These are phyloP conservation scores for Emydoidea blandingii DNA, from an alignment of 2,797 vertebrate genomes.

Conservation along the genomic window DNA sequence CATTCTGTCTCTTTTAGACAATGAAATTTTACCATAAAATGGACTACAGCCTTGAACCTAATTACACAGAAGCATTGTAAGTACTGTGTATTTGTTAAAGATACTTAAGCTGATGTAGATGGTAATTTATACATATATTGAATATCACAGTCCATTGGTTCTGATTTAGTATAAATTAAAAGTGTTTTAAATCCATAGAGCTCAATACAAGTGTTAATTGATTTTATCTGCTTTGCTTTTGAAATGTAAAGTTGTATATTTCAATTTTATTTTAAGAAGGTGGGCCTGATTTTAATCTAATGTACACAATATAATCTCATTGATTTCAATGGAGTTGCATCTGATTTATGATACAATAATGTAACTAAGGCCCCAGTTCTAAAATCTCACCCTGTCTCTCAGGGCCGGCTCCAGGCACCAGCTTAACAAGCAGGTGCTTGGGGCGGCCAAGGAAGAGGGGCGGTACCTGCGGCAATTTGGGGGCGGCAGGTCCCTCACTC, in stretches of 20 bases:
- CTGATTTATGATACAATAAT: background rate
- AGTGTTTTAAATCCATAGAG: background rate
- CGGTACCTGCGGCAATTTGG: too few species aligned
- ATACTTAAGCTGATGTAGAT: background rate
- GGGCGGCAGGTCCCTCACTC: too few species aligned
- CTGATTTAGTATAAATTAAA: background rate
- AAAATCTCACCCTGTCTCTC: background rate
- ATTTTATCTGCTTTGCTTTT: background rate
- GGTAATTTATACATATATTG: background rate
- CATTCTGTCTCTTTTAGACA: constrained; percentile 41
- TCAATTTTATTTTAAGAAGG: background rate
- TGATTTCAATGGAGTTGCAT: background rate
- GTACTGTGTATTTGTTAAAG: constrained; percentile 36
- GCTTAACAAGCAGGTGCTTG: too few species aligned
- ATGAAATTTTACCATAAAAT: constrained; percentile 35
- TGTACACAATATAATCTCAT: background rate
- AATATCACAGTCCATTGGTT: background rate
- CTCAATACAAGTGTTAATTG: background rate
- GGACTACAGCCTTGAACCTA: constrained; percentile 18
- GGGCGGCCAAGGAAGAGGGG: too few species aligned
- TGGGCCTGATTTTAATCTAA: background rate
- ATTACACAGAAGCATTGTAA: constrained; percentile 53
- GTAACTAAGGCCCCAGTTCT: background rate
- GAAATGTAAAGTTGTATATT: background rate
- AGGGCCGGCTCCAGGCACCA: too few species aligned